These are phyloP conservation scores for Marasmarcha lunaedactyla DNA, from an alignment of 2,888 invertebrate genomes.

Conservation along the genomic window DNA sequence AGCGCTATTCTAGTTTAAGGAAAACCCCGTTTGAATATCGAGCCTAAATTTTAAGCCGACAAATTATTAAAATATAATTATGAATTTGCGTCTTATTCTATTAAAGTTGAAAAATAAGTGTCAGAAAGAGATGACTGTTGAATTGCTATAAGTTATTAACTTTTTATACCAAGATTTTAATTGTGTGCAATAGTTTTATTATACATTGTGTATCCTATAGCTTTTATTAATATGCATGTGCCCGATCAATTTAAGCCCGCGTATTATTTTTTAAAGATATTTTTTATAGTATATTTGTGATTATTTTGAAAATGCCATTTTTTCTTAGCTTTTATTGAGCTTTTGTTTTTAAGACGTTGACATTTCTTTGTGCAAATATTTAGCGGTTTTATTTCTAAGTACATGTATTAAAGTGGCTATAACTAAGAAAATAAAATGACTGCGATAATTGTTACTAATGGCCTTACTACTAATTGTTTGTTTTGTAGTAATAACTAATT, in stretches of 20 bases:
- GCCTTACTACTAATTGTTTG: background rate
- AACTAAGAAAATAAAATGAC: too few relatives aligned
- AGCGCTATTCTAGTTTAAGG: conserved; percentile 12
- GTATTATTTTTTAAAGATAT: conserved; percentile 24
- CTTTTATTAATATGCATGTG: too few relatives aligned
- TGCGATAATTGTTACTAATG: background rate
- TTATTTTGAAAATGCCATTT: conserved; percentile 36
- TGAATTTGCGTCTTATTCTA: background rate
- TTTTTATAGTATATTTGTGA: conserved; percentile 31
- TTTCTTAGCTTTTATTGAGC: conserved; percentile 51
- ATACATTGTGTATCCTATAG: background rate
- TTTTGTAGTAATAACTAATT: too few relatives aligned
- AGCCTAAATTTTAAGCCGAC: conserved; percentile 24
- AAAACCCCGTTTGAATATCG: conserved; percentile 17
- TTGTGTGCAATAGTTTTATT: too few relatives aligned
- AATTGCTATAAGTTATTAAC: too few relatives aligned
- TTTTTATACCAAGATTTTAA: too few relatives aligned
- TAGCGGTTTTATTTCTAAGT: conserved; percentile 3
- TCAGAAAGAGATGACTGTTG: too few relatives aligned
- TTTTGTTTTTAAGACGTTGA: conserved; percentile 22
- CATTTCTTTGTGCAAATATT: conserved; percentile 13
- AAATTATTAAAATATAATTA: too few relatives aligned
- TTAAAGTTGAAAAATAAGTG: too few relatives aligned
- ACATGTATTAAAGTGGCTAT: too few relatives aligned
- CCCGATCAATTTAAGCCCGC: too few relatives aligned